Conservation (phyloP, 2,113 vertebrate genomes). For the Alexandromys fortis region DNA sequence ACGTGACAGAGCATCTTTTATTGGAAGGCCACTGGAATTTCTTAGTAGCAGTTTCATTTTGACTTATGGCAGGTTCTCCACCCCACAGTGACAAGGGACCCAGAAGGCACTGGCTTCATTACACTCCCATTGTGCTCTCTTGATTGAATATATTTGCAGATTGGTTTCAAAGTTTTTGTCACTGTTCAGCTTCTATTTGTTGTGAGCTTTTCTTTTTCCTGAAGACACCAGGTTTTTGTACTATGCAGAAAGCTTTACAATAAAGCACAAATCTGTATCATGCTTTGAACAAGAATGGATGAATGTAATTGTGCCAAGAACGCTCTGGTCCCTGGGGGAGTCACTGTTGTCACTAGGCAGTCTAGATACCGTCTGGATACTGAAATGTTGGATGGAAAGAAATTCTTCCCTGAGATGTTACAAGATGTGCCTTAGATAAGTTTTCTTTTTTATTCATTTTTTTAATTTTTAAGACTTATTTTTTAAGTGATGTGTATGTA, state of each 20-base stretch:
- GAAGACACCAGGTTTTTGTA: not conserved
- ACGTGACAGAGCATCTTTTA: not conserved
- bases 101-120: not conserved
- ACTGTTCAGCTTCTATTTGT: constrained; percentile 51
- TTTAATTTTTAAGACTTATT: not conserved
- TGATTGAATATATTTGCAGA: not conserved
- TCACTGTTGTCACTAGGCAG: constrained; percentile 88
- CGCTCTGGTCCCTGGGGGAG: constrained; percentile 86
- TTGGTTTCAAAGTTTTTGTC: constrained; percentile 38
- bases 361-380: constrained; percentile 85
- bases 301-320: constrained; percentile 87
- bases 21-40: constrained; percentile 3
- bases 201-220: not conserved
- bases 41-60: constrained; percentile 21
- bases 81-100: constrained; percentile 1
- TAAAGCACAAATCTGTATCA: not conserved
- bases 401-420: constrained; percentile 79
- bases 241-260: not conserved
- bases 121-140: constrained; percentile 7
- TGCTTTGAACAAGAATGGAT: not conserved
- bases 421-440: not conserved
- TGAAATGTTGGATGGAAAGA: constrained; percentile 92
- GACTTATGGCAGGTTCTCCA: constrained; percentile 64
- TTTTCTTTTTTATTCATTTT: constrained; percentile 56
- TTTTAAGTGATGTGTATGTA: not conserved